These are phyloP conservation scores for Netelia virgata DNA, from an alignment of 2,888 invertebrate genomes.

Conservation along the genomic window DNA sequence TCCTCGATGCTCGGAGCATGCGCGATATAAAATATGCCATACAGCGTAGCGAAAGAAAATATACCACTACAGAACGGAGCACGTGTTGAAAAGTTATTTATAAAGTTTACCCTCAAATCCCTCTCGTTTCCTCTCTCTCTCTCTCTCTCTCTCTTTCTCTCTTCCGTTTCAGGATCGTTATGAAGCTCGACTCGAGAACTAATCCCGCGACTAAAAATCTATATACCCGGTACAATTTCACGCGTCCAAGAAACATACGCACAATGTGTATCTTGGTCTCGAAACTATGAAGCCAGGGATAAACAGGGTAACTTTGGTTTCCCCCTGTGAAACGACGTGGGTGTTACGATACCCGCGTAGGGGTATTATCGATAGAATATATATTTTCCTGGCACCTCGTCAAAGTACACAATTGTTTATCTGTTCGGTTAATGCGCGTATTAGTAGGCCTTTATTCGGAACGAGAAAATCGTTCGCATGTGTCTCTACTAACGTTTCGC, in stretches of 20 bases:
- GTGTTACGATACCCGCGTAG: slow-evolving; percentile 26
- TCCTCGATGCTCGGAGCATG: background rate
- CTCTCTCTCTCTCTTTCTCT: background rate
- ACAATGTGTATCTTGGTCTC: slow-evolving; percentile 30
- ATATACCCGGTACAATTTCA: slow-evolving; percentile 31
- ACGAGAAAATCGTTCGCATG: background rate
- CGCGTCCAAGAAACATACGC: background rate
- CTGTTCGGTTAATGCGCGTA: background rate
- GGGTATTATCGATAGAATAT: slow-evolving; percentile 44
- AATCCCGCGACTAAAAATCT: slow-evolving; percentile 33
- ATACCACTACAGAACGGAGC: slow-evolving; percentile 29
- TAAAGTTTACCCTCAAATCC: slow-evolving; percentile 18
- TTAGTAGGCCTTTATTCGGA: background rate
- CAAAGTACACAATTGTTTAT: slow-evolving; percentile 46
- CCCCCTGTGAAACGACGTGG: slow-evolving; percentile 5
- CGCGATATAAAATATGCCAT: slow-evolving; percentile 1
- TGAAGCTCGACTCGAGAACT: slow-evolving; percentile 44
- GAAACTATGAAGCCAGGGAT: slow-evolving; percentile 5
- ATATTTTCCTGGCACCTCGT: slow-evolving; percentile 56
- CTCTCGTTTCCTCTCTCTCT: background rate
- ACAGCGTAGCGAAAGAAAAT: slow-evolving; percentile 45
- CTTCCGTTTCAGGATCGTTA: slow-evolving; percentile 15
- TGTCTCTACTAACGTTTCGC: background rate
- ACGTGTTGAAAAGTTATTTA: slow-evolving; percentile 63
- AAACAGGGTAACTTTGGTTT: slow-evolving; percentile 14